These are phyloP conservation scores for Anisognathus igniventris DNA, from an alignment of 2,797 vertebrate genomes.

Conservation along the genomic window DNA sequence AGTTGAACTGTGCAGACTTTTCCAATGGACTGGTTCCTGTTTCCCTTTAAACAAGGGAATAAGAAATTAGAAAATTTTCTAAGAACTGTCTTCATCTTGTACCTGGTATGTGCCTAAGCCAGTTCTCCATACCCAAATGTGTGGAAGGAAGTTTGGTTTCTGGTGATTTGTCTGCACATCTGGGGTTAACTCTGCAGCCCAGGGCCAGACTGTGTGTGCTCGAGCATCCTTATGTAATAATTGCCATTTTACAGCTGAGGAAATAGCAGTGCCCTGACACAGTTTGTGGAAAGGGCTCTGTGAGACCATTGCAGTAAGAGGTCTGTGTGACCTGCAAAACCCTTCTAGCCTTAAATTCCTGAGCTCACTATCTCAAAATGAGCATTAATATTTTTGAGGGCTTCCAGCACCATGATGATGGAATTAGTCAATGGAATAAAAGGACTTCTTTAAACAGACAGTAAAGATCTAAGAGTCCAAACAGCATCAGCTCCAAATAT, in stretches of 20 bases:
- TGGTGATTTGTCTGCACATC: neutral
- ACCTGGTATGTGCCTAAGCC: neutral
- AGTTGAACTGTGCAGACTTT: neutral
- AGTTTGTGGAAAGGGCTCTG: neutral
- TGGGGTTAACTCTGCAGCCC: neutral
- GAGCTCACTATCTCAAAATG: neutral
- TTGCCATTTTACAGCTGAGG: slow-evolving; percentile 1
- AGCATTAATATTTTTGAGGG: neutral
- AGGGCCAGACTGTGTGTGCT: neutral
- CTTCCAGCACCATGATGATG: neutral
- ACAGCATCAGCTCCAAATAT: neutral
- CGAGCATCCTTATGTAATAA: neutral
- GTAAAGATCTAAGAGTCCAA: neutral
- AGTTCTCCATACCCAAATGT: neutral
- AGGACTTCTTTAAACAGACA: neutral
- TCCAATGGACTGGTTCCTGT: neutral
- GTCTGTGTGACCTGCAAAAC: neutral
- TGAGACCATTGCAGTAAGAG: neutral
- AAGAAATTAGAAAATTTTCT: neutral
- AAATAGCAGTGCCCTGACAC: neutral
- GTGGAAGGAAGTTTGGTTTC: neutral
- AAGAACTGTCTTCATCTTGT: neutral
- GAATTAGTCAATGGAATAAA: neutral
- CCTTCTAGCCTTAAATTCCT: neutral
- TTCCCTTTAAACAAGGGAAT: neutral